Evolutionary conservation across 1,140 invertebrate species (phyloP).

Genomic region (Holcopasites calliopsidis): DNA sequence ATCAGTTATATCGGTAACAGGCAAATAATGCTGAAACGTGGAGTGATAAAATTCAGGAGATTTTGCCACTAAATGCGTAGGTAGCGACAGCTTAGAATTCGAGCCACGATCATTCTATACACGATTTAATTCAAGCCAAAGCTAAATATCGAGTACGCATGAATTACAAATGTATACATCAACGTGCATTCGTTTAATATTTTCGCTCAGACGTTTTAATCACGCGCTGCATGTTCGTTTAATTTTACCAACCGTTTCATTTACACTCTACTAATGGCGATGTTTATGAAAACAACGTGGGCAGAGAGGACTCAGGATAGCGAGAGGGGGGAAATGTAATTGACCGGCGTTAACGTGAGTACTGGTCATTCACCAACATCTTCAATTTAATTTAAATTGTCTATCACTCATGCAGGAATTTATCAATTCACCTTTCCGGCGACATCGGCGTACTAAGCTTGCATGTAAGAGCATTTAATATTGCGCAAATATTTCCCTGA

Average conservation of each 20-base stretch:
- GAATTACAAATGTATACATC: slow-evolving; percentile 35
- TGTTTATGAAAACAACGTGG: not conserved
- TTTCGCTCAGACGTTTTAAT: slow-evolving; percentile 37
- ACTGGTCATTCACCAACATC: not conserved
- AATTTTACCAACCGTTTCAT: not conserved
- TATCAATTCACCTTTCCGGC: not conserved
- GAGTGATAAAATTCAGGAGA: slow-evolving; percentile 38
- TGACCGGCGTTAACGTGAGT: too few relatives aligned
- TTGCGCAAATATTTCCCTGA: slow-evolving; percentile 41
- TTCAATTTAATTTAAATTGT: too few relatives aligned
- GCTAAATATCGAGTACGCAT: slow-evolving; percentile 45
- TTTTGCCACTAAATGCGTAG: not conserved
- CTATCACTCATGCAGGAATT: too few relatives aligned
- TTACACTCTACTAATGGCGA: not conserved
- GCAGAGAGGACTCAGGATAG: too few relatives aligned
- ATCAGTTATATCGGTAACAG: slow-evolving; percentile 15
- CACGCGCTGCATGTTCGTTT: slow-evolving; percentile 2
- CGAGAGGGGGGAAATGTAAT: not conserved
- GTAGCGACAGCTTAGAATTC: slow-evolving; percentile 13
- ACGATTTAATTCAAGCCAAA: slow-evolving; percentile 48
- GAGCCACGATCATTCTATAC: slow-evolving; percentile 32
- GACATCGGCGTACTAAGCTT: not conserved
- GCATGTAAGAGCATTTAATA: slow-evolving; percentile 32
- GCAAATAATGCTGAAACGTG: slow-evolving; percentile 22
- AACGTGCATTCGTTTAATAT: slow-evolving; percentile 36